phyloP scores from a whole-genome alignment of 2,797 vertebrate species.

The Heliangelus exortis region DNA sequence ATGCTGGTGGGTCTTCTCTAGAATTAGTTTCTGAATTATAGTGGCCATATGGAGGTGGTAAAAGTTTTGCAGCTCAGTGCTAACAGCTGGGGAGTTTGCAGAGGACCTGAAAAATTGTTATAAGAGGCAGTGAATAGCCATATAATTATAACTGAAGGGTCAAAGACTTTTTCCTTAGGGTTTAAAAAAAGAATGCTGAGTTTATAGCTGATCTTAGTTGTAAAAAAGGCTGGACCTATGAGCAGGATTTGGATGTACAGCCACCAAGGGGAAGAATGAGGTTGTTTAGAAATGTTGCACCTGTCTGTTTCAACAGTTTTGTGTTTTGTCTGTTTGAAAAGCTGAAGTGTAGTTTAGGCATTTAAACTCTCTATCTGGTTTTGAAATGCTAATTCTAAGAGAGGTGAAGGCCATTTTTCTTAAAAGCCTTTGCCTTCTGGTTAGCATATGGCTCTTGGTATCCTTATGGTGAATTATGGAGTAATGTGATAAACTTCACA shows the following conservation, averaged over 20 bases:
- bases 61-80: not conserved
- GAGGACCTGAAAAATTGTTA: not conserved
- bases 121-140: not conserved
- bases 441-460: not conserved
- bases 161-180: not conserved
- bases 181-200: not conserved
- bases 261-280: not conserved
- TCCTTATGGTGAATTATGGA: not conserved
- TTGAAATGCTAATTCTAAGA: not conserved
- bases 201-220: not conserved
- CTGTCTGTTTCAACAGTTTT: not conserved
- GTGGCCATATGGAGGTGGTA: not conserved
- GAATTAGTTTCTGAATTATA: not conserved
- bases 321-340: not conserved
- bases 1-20: not conserved
- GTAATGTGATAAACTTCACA: not conserved
- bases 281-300: not conserved
- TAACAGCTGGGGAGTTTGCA: not conserved
- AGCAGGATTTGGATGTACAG: not conserved
- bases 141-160: accelerated
- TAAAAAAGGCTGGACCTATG: not conserved
- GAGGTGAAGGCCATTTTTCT: not conserved
- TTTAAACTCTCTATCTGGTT: not conserved
- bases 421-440: not conserved
- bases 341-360: not conserved